Base-by-base conservation (phyloP, 2,113 vertebrate species). In the Sander lucioperca region DNA sequence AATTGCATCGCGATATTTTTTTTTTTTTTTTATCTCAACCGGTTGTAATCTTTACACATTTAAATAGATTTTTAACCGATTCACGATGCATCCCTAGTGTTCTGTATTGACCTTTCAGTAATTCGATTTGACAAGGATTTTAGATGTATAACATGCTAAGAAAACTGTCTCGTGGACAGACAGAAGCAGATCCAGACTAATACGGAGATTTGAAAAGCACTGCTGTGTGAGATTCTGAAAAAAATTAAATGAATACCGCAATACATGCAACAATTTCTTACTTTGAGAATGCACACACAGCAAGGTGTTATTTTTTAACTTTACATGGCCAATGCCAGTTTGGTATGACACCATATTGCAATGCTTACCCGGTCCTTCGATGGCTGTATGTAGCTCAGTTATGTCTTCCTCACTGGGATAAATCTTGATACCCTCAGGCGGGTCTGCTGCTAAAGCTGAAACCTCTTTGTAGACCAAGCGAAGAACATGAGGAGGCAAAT, bases 391-490 rank as follows among this genome's bases (percentile, higher is more conserved):
- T 45, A 98, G 91, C 79, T 98, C 97, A 0, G 97, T 98, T 86
- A 98, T 97, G 69, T 98, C 97, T 84, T 98, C 97, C 71, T 98
- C 97, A 4, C 97, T 98, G 77, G 97, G 97, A 73, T 97, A 97
- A 61, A 98, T 96, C 90, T 98, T 97, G 85, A 98, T 98, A 50
- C 97, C 97, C 61, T 97, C 97, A 0, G 97, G 97, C 0, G 97
- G 97, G 84, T 98, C 97, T 4, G 96, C 94, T 13, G 97, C 96
- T 82, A 98, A 91, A 2, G 96, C 96, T 0, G 96, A 96, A 54
- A 98, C 96, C 87, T 98, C 97, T 94, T 97, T 98, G 92, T 97
- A 98, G n/a, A 98, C 97, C 80, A 97, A 94, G 77, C 97, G 96
- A 91, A 98, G 96, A 89, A 98, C 95, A 74, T 98, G 97, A 77